Base-by-base conservation (phyloP, 2,113 vertebrate genomes). In the Petaurus breviceps region DNA sequence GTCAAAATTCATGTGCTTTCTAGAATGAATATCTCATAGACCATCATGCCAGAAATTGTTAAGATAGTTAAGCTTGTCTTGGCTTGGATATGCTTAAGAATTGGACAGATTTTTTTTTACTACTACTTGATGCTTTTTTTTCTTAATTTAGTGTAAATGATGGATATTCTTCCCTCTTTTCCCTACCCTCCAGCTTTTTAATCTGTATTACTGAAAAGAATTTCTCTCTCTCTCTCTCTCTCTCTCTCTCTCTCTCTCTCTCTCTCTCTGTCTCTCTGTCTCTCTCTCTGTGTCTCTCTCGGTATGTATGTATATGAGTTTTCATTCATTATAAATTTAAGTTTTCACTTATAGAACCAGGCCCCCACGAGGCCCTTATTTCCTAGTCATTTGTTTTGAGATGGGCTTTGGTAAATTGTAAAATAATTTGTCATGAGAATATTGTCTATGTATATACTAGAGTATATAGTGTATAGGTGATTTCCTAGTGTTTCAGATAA, bases 41-140 rank as follows among this genome's bases (percentile, higher is more conserved):
- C 51, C 25, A 61, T 94, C 8, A 22, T 95, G 54, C 84, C 92
- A 53, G 54, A 57, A 95, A 96, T 95, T 91, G 7, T 92, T 94
- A 3, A 8, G 0, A 50, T 91, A 90, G 91, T 93, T 93, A 93
- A 61, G 61, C 52, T 93, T 68, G 55, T 51, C 91, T 61, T 57
- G 31, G 92, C 91, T 57, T 6, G 77, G 93, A 10, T 26, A 31
- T 77, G 12, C 37, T 51, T 26, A 37, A 16, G 68, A 37, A 51
- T 3, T 10, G 6, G 50, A 9, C 37, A 84, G 47, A 55, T 28
- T 49, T 49, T 28, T 49, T 49, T 0, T 57, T 37, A 24, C 9
- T 31, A 14, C 50, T 3, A 3, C 11, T 0, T 47, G 47, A 2
- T 14, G n/a, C 50, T 6, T 0, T 12, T 0, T 12, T 68, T 37